Conservation (phyloP, 2,113 vertebrate genomes). For the Coptodon bakossiorum region DNA sequence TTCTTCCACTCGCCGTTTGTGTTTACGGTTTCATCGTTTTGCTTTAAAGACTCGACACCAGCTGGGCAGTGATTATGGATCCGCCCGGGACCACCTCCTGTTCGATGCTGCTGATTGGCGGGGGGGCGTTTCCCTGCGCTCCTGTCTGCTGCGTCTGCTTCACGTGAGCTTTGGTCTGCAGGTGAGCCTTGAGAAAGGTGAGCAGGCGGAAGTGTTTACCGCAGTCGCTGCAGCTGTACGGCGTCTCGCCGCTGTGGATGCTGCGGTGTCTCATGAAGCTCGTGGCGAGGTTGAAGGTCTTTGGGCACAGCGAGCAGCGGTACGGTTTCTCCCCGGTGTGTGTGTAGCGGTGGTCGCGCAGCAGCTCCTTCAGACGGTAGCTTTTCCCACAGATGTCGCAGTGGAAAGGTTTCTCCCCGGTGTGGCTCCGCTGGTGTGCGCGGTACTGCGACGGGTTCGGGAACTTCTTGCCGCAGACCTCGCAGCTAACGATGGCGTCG, state of each 20-base stretch:
- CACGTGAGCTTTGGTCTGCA: constrained; percentile 47
- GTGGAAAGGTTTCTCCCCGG: constrained; percentile 50
- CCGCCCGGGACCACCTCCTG: neutral
- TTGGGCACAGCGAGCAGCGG: constrained; percentile 10
- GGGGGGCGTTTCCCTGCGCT: neutral
- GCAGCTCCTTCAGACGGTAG: constrained; percentile 29
- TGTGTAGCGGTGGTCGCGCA: constrained; percentile 21
- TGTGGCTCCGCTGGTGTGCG: constrained; percentile 53
- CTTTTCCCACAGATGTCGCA: constrained; percentile 55
- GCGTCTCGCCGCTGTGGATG: constrained; percentile 35
- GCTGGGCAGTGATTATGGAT: neutral
- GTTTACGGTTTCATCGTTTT: neutral
- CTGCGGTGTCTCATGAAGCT: constrained; percentile 43
- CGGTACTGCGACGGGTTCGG: constrained; percentile 48
- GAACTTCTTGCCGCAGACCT: constrained; percentile 62
- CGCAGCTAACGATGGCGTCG: constrained; percentile 22
- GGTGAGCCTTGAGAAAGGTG: constrained; percentile 41
- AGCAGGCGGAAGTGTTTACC: constrained; percentile 43
- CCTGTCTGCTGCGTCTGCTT: neutral
- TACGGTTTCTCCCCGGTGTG: constrained; percentile 34
- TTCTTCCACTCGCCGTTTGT: neutral
- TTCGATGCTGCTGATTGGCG: neutral
- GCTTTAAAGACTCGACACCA: neutral
- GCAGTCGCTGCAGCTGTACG: constrained; percentile 14
- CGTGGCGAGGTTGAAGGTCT: constrained; percentile 28